Evolutionary conservation across 1,140 invertebrate species (phyloP), one percentile per base, ranked within the genome.

Genomic region (Drosophila albomicans): DNA sequence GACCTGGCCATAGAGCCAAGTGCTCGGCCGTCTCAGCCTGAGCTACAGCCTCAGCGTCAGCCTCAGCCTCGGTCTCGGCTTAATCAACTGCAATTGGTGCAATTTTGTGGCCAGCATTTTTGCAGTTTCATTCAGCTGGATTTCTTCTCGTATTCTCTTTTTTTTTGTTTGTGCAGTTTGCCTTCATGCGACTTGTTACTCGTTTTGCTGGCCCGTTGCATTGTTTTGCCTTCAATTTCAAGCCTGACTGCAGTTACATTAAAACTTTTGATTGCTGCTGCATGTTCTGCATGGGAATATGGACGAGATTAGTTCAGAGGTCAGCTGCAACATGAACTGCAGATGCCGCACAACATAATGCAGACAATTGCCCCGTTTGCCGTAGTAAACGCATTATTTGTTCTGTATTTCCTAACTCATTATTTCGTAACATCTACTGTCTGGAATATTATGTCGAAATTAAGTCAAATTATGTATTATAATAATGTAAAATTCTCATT

Each of bases 1-100:
- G 56, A 32, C 64, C 70, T 46, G 46, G 35, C 43, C 62, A 43
- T 25, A 52, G 35, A 13, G 13, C 59, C 43, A 13, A 61, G 15
- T 11, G 58, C 76, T 41, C 20, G n/a, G 54, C 30, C 11, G 32
- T 13, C 32, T 49, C 52, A 0, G 25, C 25, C 48, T 46, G 49
- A 2, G 10, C 20, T 25, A 66, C 25, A 64, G 76, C 84, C 35
- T 51, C 56, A 1, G 13, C 20, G 32, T 25, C 10, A 20, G 15
- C 10, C 13, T 49, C 54, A 0, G n/a, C 20, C 58, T 43, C 68
- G 3, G 7, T 45, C 38, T 71, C 25, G 74, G 81, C 84, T 84
- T 89, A 88, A 88, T 87, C 84, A 89, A 88, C 85, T 88, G 84
- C 84, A 89, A 88, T 88, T 88, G 84, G 65, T 74, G 79, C 79